Evolutionary conservation across 1,140 invertebrate species (phyloP).

Genomic region (Drosophila novamexicana): DNA sequence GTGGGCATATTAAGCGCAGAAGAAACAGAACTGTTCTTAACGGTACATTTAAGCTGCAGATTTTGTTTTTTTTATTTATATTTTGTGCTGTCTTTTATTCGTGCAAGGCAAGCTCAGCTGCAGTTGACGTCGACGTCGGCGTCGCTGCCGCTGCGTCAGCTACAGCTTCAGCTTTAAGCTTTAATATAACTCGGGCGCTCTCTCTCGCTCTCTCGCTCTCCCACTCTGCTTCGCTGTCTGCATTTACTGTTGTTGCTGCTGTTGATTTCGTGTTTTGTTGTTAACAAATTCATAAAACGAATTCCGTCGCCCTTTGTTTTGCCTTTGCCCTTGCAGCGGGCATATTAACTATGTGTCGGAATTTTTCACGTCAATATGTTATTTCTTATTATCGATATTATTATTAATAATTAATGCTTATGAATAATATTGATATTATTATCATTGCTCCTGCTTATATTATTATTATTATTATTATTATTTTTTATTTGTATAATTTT

Average conservation of each 20-base stretch:
- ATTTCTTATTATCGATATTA: too few relatives aligned
- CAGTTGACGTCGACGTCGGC: background rate
- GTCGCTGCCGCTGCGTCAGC: constrained; percentile 2
- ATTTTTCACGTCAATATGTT: too few relatives aligned
- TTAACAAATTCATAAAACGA: constrained; percentile 78
- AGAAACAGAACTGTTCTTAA: constrained; percentile 6
- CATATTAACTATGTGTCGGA: too few relatives aligned
- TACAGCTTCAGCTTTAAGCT: constrained; percentile 4
- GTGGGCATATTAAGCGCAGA: constrained; percentile 4
- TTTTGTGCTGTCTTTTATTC: constrained; percentile 1
- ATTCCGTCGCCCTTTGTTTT: constrained; percentile 52
- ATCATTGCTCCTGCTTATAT: too few relatives aligned
- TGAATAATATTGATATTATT: too few relatives aligned
- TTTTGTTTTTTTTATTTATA: too few relatives aligned
- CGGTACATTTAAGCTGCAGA: constrained; percentile 25
- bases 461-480: too few relatives aligned
- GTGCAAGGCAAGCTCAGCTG: background rate
- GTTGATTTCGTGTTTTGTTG: constrained; percentile 72
- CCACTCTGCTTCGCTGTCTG: background rate
- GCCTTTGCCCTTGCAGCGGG: background rate
- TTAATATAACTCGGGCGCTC: background rate
- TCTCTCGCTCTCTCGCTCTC: background rate
- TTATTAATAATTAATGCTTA: too few relatives aligned
- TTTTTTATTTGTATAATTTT: too few relatives aligned
- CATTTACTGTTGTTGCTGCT: constrained; percentile 11